phyloP scores from a whole-genome alignment of 2,888 invertebrate species.

The Brachylomia viminalis region DNA sequence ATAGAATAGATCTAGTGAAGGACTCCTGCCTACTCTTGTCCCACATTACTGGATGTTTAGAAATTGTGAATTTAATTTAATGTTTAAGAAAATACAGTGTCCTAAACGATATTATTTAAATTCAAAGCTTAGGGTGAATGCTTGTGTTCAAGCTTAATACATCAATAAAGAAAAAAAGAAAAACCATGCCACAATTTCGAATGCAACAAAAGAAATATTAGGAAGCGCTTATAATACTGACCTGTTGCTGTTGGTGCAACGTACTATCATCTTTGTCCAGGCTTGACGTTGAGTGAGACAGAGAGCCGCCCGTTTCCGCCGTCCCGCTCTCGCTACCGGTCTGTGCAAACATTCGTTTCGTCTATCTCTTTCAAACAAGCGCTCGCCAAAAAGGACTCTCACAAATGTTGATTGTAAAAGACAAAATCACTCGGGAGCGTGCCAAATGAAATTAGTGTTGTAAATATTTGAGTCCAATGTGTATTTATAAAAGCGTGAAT shows the following conservation, averaged over 20 bases:
- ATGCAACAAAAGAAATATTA: conserved; percentile 28
- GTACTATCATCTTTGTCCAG: conserved; percentile 95
- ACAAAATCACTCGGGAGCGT: conserved; percentile 49
- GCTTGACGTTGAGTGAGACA: conserved; percentile 96
- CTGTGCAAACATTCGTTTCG: conserved; percentile 81
- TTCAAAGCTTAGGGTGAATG: conserved; percentile 9
- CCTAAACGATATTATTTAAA: not conserved
- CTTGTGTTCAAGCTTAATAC: conserved; percentile 11
- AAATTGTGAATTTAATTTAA: not conserved
- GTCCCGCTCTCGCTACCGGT: conserved; percentile 90
- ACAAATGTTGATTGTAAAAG: conserved; percentile 42
- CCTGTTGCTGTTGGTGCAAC: conserved; percentile 90
- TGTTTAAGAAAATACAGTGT: not conserved
- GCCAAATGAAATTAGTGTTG: conserved; percentile 17
- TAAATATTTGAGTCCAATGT: conserved; percentile 38
- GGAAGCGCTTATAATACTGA: conserved; percentile 68
- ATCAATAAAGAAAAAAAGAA: not conserved
- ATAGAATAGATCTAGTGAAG: not conserved
- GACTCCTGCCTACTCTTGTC: not conserved
- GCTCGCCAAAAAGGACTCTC: conserved; percentile 66
- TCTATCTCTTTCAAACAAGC: conserved; percentile 76
- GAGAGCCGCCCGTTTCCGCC: conserved; percentile 91
- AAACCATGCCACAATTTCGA: conserved; percentile 33
- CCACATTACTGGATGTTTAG: not conserved
- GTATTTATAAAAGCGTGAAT: conserved; percentile 46